Evolutionary conservation across 2,888 invertebrate genomes (phyloP).

Genomic region (Lasioglossum morio): DNA sequence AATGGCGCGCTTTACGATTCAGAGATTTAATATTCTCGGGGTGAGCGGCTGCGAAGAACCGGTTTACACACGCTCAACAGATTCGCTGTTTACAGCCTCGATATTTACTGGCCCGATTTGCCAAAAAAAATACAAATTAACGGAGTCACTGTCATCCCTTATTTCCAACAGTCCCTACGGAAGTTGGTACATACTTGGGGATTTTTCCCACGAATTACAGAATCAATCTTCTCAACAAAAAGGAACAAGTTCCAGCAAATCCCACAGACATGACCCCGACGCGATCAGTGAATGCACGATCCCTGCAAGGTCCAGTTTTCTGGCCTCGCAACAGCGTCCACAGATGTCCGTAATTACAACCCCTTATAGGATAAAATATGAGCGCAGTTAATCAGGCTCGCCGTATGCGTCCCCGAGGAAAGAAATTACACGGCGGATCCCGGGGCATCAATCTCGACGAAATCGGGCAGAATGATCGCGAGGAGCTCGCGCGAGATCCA

Average conservation of each 20-base stretch:
- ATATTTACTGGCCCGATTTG: conserved; percentile 28
- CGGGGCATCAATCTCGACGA: conserved; percentile 38
- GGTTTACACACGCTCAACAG: conserved; percentile 29
- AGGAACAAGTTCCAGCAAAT: too few species aligned
- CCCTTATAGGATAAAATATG: conserved; percentile 38
- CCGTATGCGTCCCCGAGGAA: background rate
- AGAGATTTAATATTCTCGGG: conserved; percentile 49
- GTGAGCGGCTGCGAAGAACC: conserved; percentile 19
- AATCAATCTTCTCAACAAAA: background rate
- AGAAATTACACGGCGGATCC: conserved; percentile 31
- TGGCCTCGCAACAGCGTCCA: background rate
- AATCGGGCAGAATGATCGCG: conserved; percentile 60
- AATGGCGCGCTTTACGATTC: conserved; percentile 53
- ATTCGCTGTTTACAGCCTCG: conserved; percentile 22
- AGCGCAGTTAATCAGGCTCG: conserved; percentile 43
- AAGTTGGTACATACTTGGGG: background rate
- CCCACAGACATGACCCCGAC: too few species aligned
- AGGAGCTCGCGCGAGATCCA: conserved; percentile 41
- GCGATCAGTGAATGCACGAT: background rate
- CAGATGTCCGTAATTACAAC: conserved; percentile 36
- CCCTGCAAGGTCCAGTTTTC: background rate
- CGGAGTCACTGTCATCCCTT: background rate
- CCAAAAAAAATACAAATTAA: conserved; percentile 13
- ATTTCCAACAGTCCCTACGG: background rate
- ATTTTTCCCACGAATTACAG: background rate